phyloP scores from a whole-genome alignment of 2,113 vertebrate species.

The Thryonomys swinderianus region DNA sequence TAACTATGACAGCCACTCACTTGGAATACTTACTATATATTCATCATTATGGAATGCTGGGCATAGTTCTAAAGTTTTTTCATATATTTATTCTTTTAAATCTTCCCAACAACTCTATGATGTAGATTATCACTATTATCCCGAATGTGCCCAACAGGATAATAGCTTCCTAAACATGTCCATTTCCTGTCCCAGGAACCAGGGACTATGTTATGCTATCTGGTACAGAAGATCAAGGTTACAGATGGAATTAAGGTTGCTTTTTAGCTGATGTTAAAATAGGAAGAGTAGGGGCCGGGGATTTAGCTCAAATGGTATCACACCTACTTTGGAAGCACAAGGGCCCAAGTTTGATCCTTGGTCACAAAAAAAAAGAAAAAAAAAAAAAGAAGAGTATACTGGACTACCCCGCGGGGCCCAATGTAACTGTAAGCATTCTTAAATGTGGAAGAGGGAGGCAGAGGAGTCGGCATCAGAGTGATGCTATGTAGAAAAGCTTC shows the following conservation, averaged over 20 bases:
- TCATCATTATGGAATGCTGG: not conserved
- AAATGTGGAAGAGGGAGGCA: not conserved
- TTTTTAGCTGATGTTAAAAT: constrained; percentile 1
- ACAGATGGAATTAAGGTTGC: not conserved
- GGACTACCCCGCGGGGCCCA: not conserved
- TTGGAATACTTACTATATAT: not conserved
- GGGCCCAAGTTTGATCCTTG: too few relatives aligned
- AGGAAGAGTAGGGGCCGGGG: too few relatives aligned
- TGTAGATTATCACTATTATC: not conserved
- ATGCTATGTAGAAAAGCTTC: not conserved
- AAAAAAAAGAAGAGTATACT: not conserved
- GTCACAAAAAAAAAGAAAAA: too few relatives aligned
- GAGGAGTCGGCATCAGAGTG: not conserved
- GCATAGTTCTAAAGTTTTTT: not conserved
- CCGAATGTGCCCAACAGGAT: not conserved
- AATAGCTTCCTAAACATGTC: not conserved
- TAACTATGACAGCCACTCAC: not conserved
- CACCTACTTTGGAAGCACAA: too few relatives aligned
- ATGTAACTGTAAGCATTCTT: not conserved
- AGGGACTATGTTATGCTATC: not conserved
- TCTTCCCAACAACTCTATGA: not conserved
- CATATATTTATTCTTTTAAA: not conserved
- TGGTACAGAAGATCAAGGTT: not conserved
- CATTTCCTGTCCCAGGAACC: not conserved
- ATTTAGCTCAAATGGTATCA: too few relatives aligned